phyloP scores from a whole-genome alignment of 2,113 vertebrate genomes.

The Anhinga anhinga region DNA sequence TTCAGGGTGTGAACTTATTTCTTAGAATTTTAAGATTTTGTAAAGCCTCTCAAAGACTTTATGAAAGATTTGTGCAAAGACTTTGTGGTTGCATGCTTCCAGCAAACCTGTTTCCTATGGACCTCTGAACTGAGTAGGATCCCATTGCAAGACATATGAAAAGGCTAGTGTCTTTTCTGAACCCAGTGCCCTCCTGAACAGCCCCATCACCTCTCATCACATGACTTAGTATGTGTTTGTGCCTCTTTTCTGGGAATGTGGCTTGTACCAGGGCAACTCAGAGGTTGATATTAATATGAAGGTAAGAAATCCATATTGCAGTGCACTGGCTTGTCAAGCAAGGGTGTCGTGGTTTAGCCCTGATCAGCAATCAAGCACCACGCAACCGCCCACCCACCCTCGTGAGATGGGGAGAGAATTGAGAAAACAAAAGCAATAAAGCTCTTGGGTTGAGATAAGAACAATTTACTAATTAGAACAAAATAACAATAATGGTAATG shows the following conservation, averaged over 20 bases:
- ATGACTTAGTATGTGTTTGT: not conserved
- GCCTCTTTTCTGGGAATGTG: not conserved
- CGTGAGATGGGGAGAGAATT: too few relatives aligned
- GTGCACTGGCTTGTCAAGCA: not conserved
- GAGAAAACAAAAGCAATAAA: too few relatives aligned
- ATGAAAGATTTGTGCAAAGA: not conserved
- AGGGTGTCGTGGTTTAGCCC: too few relatives aligned
- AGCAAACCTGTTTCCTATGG: not conserved
- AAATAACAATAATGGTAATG: too few relatives aligned
- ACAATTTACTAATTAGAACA: too few relatives aligned
- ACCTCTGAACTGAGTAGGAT: not conserved
- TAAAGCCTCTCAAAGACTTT: not conserved
- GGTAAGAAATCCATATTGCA: not conserved
- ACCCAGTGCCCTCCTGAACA: not conserved
- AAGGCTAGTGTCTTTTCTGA: not conserved
- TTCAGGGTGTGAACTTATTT: not conserved
- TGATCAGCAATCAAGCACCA: too few relatives aligned
- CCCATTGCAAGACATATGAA: not conserved
- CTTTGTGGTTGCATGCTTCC: not conserved
- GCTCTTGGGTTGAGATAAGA: too few relatives aligned
- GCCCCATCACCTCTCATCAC: not conserved
- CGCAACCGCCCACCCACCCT: too few relatives aligned
- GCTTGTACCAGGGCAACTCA: not conserved
- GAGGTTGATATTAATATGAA: not conserved
- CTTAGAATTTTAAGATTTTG: not conserved